These are phyloP conservation scores for Hippoglossus hippoglossus DNA, from an alignment of 2,797 vertebrate genomes.

Conservation along the genomic window DNA sequence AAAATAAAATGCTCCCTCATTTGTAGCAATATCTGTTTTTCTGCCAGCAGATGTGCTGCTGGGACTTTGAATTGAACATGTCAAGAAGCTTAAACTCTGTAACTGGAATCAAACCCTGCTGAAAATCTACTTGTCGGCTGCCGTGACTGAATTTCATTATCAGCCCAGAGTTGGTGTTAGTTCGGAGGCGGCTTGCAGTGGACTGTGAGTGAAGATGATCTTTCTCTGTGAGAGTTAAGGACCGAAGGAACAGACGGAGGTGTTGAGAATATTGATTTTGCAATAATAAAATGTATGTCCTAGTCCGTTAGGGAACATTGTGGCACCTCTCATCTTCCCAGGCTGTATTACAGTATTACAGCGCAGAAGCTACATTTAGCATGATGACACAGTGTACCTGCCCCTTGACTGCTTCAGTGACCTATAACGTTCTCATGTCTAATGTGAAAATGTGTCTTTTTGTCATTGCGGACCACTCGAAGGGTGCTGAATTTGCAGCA, in stretches of 20 bases:
- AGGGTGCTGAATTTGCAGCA: neutral
- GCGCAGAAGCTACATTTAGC: neutral
- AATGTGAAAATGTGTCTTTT: neutral
- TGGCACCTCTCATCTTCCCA: neutral
- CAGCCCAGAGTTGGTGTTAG: neutral
- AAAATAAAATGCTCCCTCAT: conserved; percentile 4
- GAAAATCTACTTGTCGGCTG: neutral
- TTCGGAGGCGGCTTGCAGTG: no score
- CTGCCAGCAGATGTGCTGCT: neutral
- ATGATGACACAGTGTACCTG: conserved; percentile 16
- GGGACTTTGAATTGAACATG: neutral
- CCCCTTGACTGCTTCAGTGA: conserved; percentile 6
- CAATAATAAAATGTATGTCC: neutral
- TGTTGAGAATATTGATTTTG: conserved; percentile 18
- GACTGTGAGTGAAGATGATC: neutral
- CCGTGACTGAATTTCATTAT: neutral
- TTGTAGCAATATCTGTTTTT: no score
- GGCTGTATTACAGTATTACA: neutral
- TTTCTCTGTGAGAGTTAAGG: neutral
- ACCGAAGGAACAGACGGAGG: neutral
- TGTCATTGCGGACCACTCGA: neutral
- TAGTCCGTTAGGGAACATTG: neutral
- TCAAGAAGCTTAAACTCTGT: neutral
- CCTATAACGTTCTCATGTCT: neutral
- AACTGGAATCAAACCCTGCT: conserved; percentile 1